A percentile compares a stretch with the other conserved stretches of the same genome.
Evolutionary conservation across 2,888 invertebrate species (phyloP).

Genomic region (Nemurella pictetii): DNA sequence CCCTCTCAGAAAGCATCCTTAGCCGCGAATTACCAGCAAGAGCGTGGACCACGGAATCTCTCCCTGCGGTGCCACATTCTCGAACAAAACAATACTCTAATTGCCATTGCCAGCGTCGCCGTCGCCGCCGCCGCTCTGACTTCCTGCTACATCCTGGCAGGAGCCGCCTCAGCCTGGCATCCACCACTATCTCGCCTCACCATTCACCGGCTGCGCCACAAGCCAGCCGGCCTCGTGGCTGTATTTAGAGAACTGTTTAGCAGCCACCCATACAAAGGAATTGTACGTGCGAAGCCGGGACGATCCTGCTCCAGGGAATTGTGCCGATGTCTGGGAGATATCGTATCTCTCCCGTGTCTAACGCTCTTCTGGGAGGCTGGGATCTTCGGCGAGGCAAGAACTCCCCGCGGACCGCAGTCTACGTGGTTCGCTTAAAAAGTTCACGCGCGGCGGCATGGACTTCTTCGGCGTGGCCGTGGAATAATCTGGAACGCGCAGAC

Average conservation of each 20-base stretch:
- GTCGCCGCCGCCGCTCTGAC: not conserved
- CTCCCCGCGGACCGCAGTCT: not conserved
- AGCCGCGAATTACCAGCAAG: not conserved
- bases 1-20: not conserved
- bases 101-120: too few relatives aligned
- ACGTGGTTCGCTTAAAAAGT: not conserved
- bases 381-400: not conserved
- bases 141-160: too few relatives aligned
- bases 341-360: slow-evolving; percentile 9
- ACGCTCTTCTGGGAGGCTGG: slow-evolving; percentile 1
- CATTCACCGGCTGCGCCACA: not conserved
- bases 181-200: not conserved
- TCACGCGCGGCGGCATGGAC: not conserved
- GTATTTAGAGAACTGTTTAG: not conserved
- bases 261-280: not conserved
- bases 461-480: not conserved
- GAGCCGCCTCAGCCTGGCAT: not conserved
- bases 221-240: not conserved
- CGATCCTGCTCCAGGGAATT: not conserved
- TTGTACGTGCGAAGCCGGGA: not conserved
- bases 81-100: not conserved
- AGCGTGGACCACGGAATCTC: not conserved
- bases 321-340: slow-evolving; percentile 6
- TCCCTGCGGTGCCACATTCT: not conserved
- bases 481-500: not conserved